Conservation (phyloP, 2,113 vertebrate genomes). For the Puffinus mauretanicus region DNA sequence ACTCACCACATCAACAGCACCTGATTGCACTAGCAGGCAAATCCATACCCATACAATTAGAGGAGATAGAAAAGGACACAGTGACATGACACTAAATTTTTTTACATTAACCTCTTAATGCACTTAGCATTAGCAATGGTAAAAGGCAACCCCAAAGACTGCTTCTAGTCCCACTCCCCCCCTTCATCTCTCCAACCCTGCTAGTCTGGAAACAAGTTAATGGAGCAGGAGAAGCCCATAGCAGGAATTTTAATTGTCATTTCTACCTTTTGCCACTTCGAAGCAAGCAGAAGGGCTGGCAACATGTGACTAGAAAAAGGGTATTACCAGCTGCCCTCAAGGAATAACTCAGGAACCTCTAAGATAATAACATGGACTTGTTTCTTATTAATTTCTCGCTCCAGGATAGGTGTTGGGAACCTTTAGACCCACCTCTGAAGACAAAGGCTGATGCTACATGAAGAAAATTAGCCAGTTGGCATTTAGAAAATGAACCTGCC, state of each 20-base stretch:
- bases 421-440: not conserved
- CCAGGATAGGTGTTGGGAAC: not conserved
- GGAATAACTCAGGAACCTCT: not conserved
- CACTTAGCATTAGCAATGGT: not conserved
- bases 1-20: not conserved
- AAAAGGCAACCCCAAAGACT: not conserved
- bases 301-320: not conserved
- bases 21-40: not conserved
- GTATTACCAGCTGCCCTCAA: not conserved
- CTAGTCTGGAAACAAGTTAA: not conserved
- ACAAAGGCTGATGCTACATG: not conserved
- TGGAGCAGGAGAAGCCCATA: not conserved
- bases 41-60: not conserved
- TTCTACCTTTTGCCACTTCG: not conserved
- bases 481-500: not conserved
- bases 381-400: not conserved
- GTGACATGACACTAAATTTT: not conserved
- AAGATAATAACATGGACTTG: not conserved
- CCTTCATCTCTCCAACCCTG: not conserved
- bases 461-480: not conserved
- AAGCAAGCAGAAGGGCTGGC: not conserved
- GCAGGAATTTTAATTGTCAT: not conserved
- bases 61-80: not conserved
- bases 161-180: not conserved
- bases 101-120: not conserved